Conservation (phyloP, 2,113 vertebrate species). For the Glareola pratincola region DNA sequence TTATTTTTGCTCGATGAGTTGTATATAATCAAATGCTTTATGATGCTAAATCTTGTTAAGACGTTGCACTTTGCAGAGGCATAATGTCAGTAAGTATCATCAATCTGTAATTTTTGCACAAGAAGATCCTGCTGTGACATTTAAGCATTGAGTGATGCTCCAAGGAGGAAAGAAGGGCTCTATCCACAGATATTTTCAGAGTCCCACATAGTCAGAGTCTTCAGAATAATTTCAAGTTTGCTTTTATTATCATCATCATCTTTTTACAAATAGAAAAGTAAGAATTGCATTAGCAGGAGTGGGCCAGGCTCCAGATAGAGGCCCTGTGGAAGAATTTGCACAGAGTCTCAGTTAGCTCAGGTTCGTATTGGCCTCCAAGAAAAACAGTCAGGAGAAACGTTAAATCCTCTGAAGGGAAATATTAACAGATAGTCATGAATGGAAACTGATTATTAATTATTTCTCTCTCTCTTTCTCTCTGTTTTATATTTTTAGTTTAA, state of each 20-base stretch:
- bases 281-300: slow-evolving; percentile 28
- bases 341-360: slow-evolving; percentile 68
- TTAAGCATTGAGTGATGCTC: background rate
- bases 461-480: slow-evolving; percentile 39
- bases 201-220: background rate
- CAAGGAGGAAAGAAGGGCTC: background rate
- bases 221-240: slow-evolving; percentile 57
- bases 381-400: slow-evolving; percentile 75
- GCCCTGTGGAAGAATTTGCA: slow-evolving; percentile 68
- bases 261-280: slow-evolving; percentile 64
- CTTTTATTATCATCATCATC: slow-evolving; percentile 25
- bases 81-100: slow-evolving; percentile 33
- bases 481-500: slow-evolving; percentile 73
- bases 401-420: slow-evolving; percentile 70
- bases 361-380: slow-evolving; percentile 64
- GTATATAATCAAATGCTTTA: slow-evolving; percentile 63
- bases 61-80: slow-evolving; percentile 33
- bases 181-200: slow-evolving; percentile 6
- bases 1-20: slow-evolving; percentile 32
- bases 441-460: slow-evolving; percentile 77
- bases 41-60: slow-evolving; percentile 61
- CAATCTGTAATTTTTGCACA: background rate
- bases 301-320: slow-evolving; percentile 60
- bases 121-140: background rate
- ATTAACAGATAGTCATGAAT: slow-evolving; percentile 72